Conservation (phyloP, 2,888 invertebrate genomes). For the Sepiola atlantica region DNA sequence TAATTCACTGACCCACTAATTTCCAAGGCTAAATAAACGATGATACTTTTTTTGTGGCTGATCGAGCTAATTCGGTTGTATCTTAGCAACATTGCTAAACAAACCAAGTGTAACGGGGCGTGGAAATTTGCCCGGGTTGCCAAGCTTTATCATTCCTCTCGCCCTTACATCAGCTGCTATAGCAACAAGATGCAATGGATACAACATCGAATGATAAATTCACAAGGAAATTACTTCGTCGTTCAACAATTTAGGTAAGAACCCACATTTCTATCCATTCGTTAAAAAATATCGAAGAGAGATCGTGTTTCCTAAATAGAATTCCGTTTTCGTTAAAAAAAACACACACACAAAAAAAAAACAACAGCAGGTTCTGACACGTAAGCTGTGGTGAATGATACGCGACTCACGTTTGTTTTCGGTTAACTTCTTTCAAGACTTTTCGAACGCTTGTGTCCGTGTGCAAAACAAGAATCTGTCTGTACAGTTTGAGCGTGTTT, state of each 20-base stretch:
- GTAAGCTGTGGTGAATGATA: background rate
- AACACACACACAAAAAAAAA: no score
- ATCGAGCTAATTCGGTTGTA: background rate
- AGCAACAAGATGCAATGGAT: background rate
- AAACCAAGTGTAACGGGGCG: background rate
- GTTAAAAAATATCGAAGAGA: background rate
- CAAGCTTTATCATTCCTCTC: background rate
- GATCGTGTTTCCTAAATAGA: background rate
- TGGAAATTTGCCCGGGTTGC: background rate
- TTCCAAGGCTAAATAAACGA: background rate
- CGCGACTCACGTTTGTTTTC: background rate
- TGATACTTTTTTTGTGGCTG: background rate
- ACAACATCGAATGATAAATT: background rate
- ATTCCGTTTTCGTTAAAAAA: background rate
- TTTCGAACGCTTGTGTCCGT: background rate
- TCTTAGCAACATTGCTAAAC: conserved; percentile 2
- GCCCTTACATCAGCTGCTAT: background rate
- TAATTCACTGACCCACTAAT: background rate
- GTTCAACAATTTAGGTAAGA: background rate
- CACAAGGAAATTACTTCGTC: background rate
- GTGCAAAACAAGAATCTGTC: background rate
- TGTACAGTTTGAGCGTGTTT: no score
- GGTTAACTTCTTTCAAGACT: background rate
- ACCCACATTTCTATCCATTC: background rate
- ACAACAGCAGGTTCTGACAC: background rate